Conservation (phyloP, 2,113 vertebrate genomes). For the Sapayoa aenigma region DNA sequence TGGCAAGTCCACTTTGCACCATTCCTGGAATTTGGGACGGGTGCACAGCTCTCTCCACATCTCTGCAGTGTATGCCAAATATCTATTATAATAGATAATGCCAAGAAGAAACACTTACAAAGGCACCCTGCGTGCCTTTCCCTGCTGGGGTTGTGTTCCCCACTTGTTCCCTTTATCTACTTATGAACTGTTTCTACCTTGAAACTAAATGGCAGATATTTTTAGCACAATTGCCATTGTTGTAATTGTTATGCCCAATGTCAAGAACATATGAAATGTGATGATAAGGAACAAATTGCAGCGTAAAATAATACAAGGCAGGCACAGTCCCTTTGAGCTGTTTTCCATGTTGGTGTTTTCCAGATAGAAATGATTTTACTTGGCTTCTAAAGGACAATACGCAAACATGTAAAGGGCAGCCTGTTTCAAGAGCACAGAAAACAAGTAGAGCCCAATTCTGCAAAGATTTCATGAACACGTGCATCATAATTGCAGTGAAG, state of each 20-base stretch:
- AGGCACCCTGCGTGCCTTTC: background rate
- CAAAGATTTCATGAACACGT: background rate
- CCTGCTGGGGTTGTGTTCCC: background rate
- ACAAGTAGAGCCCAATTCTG: background rate
- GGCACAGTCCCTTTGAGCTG: background rate
- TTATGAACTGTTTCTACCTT: background rate
- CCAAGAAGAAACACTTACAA: background rate
- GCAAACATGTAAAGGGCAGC: background rate
- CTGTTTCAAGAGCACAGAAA: background rate
- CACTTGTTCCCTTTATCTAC: background rate
- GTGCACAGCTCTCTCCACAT: background rate
- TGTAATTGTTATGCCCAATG: background rate
- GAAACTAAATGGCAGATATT: background rate
- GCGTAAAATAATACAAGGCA: background rate
- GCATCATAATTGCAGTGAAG: background rate
- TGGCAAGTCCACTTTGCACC: background rate
- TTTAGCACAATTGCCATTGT: constrained; percentile 21
- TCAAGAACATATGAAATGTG: background rate
- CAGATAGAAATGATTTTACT: background rate
- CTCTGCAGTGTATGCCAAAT: constrained; percentile 2
- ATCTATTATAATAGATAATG: background rate
- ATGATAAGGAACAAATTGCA: background rate
- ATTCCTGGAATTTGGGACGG: constrained; percentile 26
- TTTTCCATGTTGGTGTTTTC: background rate
- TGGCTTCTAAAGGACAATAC: background rate